Conservation (phyloP, 2,113 vertebrate genomes). For the Anser brachyrhynchus region DNA sequence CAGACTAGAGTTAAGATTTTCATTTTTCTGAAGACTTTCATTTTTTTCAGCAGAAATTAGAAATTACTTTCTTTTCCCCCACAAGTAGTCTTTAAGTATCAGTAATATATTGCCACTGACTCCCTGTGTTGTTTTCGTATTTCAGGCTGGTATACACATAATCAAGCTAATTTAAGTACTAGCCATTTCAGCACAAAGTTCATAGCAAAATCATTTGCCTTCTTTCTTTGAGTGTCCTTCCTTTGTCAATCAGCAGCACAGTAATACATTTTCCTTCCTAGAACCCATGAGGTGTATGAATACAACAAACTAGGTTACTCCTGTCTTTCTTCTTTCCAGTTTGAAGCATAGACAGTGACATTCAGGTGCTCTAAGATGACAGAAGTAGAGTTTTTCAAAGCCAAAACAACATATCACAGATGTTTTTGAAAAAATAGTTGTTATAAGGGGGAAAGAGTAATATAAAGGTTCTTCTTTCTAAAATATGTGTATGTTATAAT, state of each 20-base stretch:
- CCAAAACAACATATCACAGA: not conserved
- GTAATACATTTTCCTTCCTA: not conserved
- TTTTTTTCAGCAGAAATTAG: not conserved
- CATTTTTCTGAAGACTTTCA: not conserved
- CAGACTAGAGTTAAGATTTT: not conserved
- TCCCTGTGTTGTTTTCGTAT: not conserved
- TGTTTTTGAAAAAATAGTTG: not conserved
- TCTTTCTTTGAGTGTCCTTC: not conserved
- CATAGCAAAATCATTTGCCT: not conserved
- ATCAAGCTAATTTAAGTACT: not conserved
- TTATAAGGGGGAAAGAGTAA: not conserved
- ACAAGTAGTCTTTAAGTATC: not conserved
- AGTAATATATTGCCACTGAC: not conserved
- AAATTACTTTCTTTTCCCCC: not conserved
- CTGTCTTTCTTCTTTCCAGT: not conserved
- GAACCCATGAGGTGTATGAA: not conserved
- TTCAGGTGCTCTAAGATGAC: not conserved
- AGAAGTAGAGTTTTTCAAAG: not conserved
- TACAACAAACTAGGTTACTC: not conserved
- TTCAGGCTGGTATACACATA: not conserved
- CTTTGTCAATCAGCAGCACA: not conserved
- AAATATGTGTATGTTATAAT: not conserved
- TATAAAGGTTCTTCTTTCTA: not conserved
- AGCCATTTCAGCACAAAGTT: not conserved
- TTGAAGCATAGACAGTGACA: not conserved